Conservation (phyloP, 2,888 invertebrate species). For the Drepanosiphum platanoidis region DNA sequence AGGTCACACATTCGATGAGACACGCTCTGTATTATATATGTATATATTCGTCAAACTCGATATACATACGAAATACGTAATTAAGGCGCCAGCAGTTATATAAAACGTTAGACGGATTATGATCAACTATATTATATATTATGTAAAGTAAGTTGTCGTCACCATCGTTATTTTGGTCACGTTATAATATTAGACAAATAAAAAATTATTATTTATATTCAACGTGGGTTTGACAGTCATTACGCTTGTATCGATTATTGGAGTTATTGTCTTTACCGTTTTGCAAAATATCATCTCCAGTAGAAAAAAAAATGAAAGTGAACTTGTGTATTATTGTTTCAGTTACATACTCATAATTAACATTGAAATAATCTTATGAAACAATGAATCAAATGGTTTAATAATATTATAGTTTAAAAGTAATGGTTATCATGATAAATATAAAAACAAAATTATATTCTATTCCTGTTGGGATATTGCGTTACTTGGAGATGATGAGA, state of each 20-base stretch:
- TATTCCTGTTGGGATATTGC: background rate
- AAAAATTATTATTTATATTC: too few species aligned
- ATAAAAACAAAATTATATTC: background rate
- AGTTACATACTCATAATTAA: background rate
- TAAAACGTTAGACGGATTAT: background rate
- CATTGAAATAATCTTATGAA: background rate
- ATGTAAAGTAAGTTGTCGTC: too few species aligned
- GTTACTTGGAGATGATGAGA: slow-evolving; percentile 8
- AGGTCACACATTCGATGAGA: slow-evolving; percentile 44
- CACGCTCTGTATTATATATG: too few species aligned
- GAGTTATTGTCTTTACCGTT: too few species aligned
- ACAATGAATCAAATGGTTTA: background rate
- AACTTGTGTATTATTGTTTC: background rate
- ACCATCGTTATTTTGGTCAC: background rate
- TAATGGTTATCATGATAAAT: background rate
- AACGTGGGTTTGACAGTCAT: too few species aligned
- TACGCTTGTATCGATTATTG: too few species aligned
- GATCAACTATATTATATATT: background rate
- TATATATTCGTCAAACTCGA: background rate
- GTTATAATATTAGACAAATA: background rate
- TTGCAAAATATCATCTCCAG: too few species aligned
- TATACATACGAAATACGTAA: background rate
- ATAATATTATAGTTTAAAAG: background rate
- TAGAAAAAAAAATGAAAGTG: background rate
- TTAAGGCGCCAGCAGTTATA: background rate